Conservation (phyloP, 64 coral and sea anemone genomes). For the Anthopleura sola region DNA sequence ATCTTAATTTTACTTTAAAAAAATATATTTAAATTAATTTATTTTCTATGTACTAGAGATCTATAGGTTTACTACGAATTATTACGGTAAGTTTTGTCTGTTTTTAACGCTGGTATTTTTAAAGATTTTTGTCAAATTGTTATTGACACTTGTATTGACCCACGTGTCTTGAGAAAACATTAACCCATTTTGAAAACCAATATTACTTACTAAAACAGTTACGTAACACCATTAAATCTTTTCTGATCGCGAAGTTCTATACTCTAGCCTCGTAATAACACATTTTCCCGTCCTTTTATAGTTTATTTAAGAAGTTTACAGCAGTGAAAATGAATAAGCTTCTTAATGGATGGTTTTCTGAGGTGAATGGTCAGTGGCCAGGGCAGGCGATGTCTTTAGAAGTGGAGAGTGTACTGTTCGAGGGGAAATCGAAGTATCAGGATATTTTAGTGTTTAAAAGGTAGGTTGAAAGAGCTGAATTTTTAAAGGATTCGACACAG, state of each 20-base stretch:
- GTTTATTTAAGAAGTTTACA: neutral
- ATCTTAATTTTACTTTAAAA: neutral
- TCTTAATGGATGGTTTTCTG: slow-evolving; percentile 94
- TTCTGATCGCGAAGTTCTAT: too few relatives aligned
- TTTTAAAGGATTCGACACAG: too few relatives aligned
- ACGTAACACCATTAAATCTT: too few relatives aligned
- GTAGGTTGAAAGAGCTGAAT: slow-evolving; percentile 16
- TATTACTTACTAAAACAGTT: too few relatives aligned
- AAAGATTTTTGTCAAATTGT: too few relatives aligned
- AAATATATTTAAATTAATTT: neutral
- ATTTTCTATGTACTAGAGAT: neutral
- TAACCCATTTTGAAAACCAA: too few relatives aligned
- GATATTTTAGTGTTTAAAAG: slow-evolving; percentile 97
- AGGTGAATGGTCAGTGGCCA: slow-evolving; percentile 79
- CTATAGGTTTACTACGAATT: neutral
- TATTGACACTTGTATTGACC: neutral
- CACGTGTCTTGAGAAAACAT: neutral
- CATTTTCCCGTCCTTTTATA: too few relatives aligned
- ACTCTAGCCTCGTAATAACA: too few relatives aligned
- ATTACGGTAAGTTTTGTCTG: neutral
- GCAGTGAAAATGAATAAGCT: slow-evolving; percentile 52
- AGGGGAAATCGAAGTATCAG: slow-evolving; percentile 89
- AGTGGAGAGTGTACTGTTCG: slow-evolving; percentile 77
- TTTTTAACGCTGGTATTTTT: neutral
- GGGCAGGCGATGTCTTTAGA: slow-evolving; percentile 89